Conservation (phyloP, 1,140 invertebrate genomes). For the Ectropis grisescens region DNA sequence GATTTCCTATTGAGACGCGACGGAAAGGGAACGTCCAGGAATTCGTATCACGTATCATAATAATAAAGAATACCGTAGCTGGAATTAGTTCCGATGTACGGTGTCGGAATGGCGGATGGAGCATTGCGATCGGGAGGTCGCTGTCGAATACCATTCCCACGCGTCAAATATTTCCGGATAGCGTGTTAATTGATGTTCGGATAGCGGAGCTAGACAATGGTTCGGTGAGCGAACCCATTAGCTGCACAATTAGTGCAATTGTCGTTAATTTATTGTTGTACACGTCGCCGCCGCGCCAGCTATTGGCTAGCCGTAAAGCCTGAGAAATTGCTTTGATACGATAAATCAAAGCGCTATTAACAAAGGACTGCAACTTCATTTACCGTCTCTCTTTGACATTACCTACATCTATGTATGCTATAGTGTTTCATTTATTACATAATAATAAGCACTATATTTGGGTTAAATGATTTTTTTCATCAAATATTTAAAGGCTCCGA, state of each 20-base stretch:
- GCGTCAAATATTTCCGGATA: conserved; percentile 31
- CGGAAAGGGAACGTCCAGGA: conserved; percentile 5
- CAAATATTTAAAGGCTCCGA: too few relatives aligned
- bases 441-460: too few relatives aligned
- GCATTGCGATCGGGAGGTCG: too few relatives aligned
- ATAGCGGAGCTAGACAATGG: conserved; percentile 46
- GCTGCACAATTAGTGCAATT: conserved; percentile 65
- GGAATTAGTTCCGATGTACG: conserved; percentile 11
- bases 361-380: too few relatives aligned
- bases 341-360: too few relatives aligned
- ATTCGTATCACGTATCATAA: conserved; percentile 39
- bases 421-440: too few relatives aligned
- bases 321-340: too few relatives aligned
- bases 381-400: too few relatives aligned
- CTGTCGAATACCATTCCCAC: conserved; percentile 26
- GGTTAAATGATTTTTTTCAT: too few relatives aligned
- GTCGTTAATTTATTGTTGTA: conserved; percentile 59
- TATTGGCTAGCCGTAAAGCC: conserved; percentile 14
- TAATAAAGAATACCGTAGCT: conserved; percentile 26
- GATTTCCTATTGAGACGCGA: conserved; percentile 9
- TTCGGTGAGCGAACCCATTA: conserved; percentile 42
- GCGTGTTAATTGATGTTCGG: conserved; percentile 29
- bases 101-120: too few relatives aligned
- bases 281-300: conserved; percentile 13
- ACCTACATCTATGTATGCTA: too few relatives aligned